A percentile compares a stretch with the other conserved stretches of the same genome.
phyloP scores from a whole-genome alignment of 2,888 invertebrate genomes.

The Clepsis dumicolana region DNA sequence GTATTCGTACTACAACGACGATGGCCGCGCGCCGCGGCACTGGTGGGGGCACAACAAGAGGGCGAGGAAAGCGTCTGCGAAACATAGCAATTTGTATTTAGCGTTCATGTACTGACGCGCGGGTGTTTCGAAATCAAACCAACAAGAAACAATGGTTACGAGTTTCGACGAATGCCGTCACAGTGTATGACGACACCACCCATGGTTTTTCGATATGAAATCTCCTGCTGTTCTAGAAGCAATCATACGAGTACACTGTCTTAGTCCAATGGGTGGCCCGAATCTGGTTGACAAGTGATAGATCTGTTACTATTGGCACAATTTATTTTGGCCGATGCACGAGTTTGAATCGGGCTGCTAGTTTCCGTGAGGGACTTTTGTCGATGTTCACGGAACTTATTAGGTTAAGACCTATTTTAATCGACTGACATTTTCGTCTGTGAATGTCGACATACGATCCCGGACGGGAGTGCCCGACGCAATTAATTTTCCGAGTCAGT shows the following conservation, averaged over 20 bases:
- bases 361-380: conserved; percentile 27
- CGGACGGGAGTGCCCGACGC: conserved; percentile 23
- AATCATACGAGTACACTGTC: conserved; percentile 73
- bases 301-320: conserved; percentile 74
- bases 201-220: conserved; percentile 58
- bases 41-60: conserved; percentile 65
- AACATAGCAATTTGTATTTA: conserved; percentile 79
- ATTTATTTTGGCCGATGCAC: conserved; percentile 57
- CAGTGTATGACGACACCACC: conserved; percentile 76
- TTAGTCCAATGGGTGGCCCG: conserved; percentile 79
- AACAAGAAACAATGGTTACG: conserved; percentile 66
- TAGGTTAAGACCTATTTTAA: conserved; percentile 37
- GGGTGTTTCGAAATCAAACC: conserved; percentile 58
- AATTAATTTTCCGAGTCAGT: conserved; percentile 20
- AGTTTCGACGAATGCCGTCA: conserved; percentile 83
- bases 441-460: conserved; percentile 34
- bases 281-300: conserved; percentile 76
- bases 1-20: conserved; percentile 73
- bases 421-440: conserved; percentile 38
- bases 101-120: conserved; percentile 84
- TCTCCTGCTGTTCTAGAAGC: conserved; percentile 54
- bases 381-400: conserved; percentile 31
- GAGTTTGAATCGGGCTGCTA: conserved; percentile 31
- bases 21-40: conserved; percentile 63
- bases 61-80: conserved; percentile 61